Evolutionary conservation across 2,113 vertebrate species (phyloP).

Genomic region (Micronycteris hirsuta): DNA sequence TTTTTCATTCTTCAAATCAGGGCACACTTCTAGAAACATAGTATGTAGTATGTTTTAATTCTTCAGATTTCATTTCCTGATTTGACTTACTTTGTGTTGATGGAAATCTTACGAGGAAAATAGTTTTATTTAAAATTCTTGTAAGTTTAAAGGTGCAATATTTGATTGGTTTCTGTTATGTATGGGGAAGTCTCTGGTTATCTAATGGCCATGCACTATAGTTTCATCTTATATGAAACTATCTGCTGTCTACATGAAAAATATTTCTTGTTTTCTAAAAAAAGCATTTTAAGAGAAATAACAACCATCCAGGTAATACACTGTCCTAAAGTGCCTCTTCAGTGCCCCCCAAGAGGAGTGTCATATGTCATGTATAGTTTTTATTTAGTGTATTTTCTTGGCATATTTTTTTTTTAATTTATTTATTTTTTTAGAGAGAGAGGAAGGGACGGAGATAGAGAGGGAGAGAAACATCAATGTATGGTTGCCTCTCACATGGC

Average conservation of each 20-base stretch:
- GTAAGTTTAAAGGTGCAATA: not conserved
- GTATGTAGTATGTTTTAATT: not conserved
- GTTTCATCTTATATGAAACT: not conserved
- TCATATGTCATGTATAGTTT: not conserved
- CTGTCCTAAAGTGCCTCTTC: not conserved
- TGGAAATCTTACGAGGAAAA: not conserved
- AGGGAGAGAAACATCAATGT: too few relatives aligned
- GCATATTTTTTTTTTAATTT: too few relatives aligned
- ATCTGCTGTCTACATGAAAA: not conserved
- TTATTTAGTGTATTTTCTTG: not conserved
- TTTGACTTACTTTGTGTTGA: not conserved
- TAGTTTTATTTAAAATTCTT: conserved; percentile 29
- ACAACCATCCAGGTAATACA: not conserved
- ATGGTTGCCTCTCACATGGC: too few relatives aligned
- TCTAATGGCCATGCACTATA: not conserved
- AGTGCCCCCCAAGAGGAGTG: not conserved
- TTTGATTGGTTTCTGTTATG: not conserved
- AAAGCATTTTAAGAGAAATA: not conserved
- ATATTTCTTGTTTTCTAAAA: not conserved
- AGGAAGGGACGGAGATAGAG: too few relatives aligned
- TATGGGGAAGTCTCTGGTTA: not conserved
- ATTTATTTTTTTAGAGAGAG: too few relatives aligned
- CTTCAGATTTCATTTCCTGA: not conserved
- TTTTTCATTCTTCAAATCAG: conserved; percentile 1
- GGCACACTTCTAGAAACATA: not conserved